Evolutionary conservation across 2,797 vertebrate species (phyloP), one percentile per base, ranked within the genome.

Genomic region (Cossypha dichroa): DNA sequence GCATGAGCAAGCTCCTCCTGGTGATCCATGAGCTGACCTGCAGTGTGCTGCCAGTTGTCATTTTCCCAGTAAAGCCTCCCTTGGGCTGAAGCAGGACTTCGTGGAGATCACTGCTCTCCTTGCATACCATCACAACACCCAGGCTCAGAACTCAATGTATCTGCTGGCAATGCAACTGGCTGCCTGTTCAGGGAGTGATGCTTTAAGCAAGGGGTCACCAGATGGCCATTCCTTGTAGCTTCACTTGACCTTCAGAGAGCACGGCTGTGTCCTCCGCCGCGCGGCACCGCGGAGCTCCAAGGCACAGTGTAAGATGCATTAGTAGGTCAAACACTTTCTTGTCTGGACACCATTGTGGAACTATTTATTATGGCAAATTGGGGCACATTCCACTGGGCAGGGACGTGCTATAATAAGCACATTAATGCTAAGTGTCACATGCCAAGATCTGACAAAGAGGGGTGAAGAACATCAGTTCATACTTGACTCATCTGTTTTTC

Each of bases 301-400:
- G 96, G 95, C 96, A 96, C 58, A 95, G 17, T 0, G 5, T 19
- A 95, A 91, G 96, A 94, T 89, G 91, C 72, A 63, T 95, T 94
- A 94, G 78, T 94, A 96, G 94, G 94, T 96, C 96, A 96, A 96
- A 73, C 69, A 66, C 15, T 95, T 70, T 41, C 73, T 95, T 96
- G 96, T 90, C 95, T 94, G 58, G 85, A 90, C 85, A 95, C 59
- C 76, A 46, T 13, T 46, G 76, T 90, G 76, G 82, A 93, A 86
- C 85, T 88, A 74, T 85, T 89, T 88, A 22, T 84, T 90, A 64
- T 76, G 85, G 91, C 87, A 79, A 96, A 90, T 31, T 94, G 85
- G 94, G 89, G 79, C 95, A 88, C 58, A 85, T 23, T 85, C 66
- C 79, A 55, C 69, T 72, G 93, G 87, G 81, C 64, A 93, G 78